A percentile compares a stretch with the other conserved stretches of the same genome.
These are phyloP conservation scores for Esox niger DNA, from an alignment of 2,113 vertebrate genomes.

Conservation along the genomic window DNA sequence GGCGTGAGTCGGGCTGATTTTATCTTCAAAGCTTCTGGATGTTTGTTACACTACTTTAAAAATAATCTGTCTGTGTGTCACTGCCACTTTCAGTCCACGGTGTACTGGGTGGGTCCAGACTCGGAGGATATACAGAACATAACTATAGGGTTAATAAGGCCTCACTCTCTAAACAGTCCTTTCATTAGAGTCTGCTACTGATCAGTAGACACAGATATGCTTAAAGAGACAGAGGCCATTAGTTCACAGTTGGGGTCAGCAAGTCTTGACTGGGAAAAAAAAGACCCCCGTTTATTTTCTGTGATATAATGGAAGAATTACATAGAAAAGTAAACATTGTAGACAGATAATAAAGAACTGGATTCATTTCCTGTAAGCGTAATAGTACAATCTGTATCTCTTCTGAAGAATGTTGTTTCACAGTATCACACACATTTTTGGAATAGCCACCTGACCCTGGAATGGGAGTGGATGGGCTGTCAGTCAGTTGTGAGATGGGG, in stretches of 20 bases:
- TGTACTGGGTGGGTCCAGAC: conserved; percentile 36
- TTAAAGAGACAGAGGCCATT: conserved; percentile 36
- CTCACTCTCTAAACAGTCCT: conserved; percentile 50
- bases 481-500: conserved; percentile 18
- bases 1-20: not conserved
- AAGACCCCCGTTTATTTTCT: not conserved
- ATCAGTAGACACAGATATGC: conserved; percentile 49
- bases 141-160: conserved; percentile 51
- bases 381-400: too few species aligned
- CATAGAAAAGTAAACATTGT: not conserved
- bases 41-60: not conserved
- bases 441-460: conserved; percentile 3
- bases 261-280: not conserved
- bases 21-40: not conserved
- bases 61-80: conserved; percentile 30
- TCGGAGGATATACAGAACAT: conserved; percentile 49
- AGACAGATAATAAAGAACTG: not conserved
- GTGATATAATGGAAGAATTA: not conserved
- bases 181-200: conserved; percentile 41
- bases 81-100: not conserved
- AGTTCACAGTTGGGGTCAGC: not conserved
- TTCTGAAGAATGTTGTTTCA: not conserved
- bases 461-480: not conserved
- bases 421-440: not conserved
- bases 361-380: not conserved